Base-by-base conservation (phyloP, 2,888 invertebrate genomes). In the Stratiomys singularior region DNA sequence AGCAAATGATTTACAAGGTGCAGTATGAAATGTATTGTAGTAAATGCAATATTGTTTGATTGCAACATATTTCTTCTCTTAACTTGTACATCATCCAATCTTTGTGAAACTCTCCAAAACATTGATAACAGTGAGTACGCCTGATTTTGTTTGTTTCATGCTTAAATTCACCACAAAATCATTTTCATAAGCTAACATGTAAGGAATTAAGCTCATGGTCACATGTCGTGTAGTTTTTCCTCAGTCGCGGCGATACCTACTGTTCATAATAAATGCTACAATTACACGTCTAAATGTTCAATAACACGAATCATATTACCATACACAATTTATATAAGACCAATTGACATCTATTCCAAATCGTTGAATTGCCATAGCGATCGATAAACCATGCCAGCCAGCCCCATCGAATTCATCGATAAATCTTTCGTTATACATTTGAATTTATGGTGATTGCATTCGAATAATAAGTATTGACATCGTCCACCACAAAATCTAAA, bases 301-400 rank as follows among this genome's bases (percentile, higher is more conserved):
- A 25, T 47, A 46, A 27, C 69, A 47, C 46, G 69, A 47, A 21
- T 69, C 69, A 46, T 69, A 69, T 69, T 69, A 69, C 69, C 27
- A 69, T 69, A 2, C 13, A 69, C 47, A 46, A 44, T 15, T 46
- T 13, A 47, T 69, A 46, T 47, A 46, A 69, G 47, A 46, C 46
- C 69, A 46, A 18, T 69, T 37, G 66, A 66, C 37, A 66, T 66
- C 27, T 25, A 64, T 64, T 64, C 64, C 25, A 18, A 60, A 60
- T 60, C 58, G 58, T 25, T 60, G 58, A 60, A 25, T 60, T 25
- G 58, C 58, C 58, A 60, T 23, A 52, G 9, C 58, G 25, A 25
- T 25, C 64, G 64, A 28, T 64, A 64, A 18, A 13, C 66, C 37
- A 30, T 60, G 18, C n/a, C 25, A 30, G 44, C 15, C 25, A n/a